Evolutionary conservation across 2,113 vertebrate genomes (phyloP), one percentile per base, ranked within the genome.

Genomic region (Lichenostomus cassidix): DNA sequence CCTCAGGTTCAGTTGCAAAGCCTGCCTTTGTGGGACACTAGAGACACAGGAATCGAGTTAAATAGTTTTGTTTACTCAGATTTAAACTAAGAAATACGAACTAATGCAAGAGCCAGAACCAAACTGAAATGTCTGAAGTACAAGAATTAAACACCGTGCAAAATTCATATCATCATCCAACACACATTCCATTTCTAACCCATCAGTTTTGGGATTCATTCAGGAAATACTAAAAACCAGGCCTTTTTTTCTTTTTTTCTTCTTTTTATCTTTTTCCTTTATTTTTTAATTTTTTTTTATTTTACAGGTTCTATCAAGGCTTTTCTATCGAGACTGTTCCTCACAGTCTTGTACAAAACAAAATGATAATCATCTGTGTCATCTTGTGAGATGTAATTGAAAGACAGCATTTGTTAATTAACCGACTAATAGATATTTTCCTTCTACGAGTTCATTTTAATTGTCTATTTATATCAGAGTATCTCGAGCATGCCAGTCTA

Each of bases 151-250:
- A 93, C 67, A 74, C 85, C 93, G 60, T 79, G 95, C 64, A 85
- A 94, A 95, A 95, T 74, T 95, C 15, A 16, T 90, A 85, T 62
- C 35, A 47, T 85, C 91, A 94, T 95, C 96, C 95, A 97, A 90
- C 87, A 94, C 70, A 55, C 89, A 96, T 97, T 96, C 91, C 93
- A 95, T 95, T 95, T 96, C 84, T 91, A 95, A 90, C 91, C 94
- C 90, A 95, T 95, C 93, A 90, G 91, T 94, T 95, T 95, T 94
- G 93, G 95, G 91, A 96, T 94, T 94, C 52, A 74, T 95, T 94
- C 91, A 95, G 94, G 55, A 97, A 95, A 97, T 87, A 93, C 82
- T 95, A 92, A 93, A 96, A 93, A 95, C n/a, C 87, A 91, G 82
- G 33, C 28, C 22, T 9, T 69, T 77, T 41, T 31, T 50, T 5